Evolutionary conservation across 1,140 invertebrate genomes (phyloP), one percentile per base, ranked within the genome.

Genomic region (Coptotermes formosanus): DNA sequence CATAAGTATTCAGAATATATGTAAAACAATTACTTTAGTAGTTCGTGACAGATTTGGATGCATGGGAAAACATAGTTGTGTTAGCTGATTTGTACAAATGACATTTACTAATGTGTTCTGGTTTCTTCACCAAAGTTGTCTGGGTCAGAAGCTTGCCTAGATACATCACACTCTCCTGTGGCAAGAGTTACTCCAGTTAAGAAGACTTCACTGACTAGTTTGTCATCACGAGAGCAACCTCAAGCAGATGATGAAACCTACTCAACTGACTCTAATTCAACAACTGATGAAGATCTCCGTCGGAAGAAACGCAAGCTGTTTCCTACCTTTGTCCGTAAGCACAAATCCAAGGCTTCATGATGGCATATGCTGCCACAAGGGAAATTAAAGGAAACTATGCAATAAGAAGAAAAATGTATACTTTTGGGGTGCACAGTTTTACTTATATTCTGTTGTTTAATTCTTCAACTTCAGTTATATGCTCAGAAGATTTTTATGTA

Each of bases 221-320:
- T 30, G n/a, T 32, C 85, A 21, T n/a, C 45, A 43, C 55, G 30
- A 75, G 85, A 85, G 45, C 86, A 86, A 52, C 44, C 32, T 11
- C 23, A 82, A 21, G 32, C 48, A 30, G 86, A 86, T 43, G 86
- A 86, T 16, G 92, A 92, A 86, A 91, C 92, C 25, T 89, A 91
- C 1, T 92, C 92, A 0, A 93, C 92, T 14, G 92, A 93, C 88
- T 92, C 92, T 9, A 92, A 92, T 88, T 92, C 92, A n/a, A 92
- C 91, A 43, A 89, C 90, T 32, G 86, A 87, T 23, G 92, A 92
- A 84, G 91, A 92, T 84, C 91, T 92, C 86, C 88, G 89, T 43
- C 89, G 91, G 14, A 89, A 91, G 11, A 89, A 92, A 86, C 92
- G 92, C 88, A 88, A 92, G 38, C 90, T 91, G 85, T 91, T 93